Conservation (phyloP, 2,113 vertebrate species). For the Tachuris rubrigastra region DNA sequence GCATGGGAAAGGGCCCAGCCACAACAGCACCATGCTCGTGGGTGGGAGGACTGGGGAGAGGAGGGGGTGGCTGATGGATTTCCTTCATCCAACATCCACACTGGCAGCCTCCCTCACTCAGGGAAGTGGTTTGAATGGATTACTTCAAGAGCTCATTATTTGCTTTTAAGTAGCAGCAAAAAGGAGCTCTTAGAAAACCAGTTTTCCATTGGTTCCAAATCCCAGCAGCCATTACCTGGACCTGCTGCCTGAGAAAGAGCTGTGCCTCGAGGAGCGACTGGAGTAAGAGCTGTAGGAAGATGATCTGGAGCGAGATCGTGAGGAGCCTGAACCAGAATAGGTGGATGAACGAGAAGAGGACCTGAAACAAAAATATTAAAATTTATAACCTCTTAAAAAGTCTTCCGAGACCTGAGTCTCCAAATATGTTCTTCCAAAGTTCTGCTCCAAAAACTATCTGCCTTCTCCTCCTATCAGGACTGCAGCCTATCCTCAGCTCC, state of each 20-base stretch:
- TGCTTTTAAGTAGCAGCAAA: background rate
- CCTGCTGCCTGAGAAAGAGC: conserved; percentile 93
- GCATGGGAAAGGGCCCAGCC: background rate
- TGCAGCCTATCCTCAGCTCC: background rate
- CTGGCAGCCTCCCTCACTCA: background rate
- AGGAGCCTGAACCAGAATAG: conserved; percentile 93
- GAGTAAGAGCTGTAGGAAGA: conserved; percentile 96
- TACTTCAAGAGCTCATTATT: background rate
- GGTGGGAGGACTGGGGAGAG: background rate
- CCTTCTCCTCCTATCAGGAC: background rate
- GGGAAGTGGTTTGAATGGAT: background rate
- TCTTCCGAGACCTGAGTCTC: background rate
- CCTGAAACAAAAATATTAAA: conserved; percentile 60
- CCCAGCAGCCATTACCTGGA: conserved; percentile 79
- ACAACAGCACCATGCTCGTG: background rate
- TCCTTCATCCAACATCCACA: background rate
- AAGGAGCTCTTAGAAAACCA: background rate
- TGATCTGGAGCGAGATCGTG: conserved; percentile 83
- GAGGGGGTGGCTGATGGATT: conserved; percentile 10
- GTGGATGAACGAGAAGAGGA: conserved; percentile 94
- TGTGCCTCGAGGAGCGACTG: conserved; percentile 92
- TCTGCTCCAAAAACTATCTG: background rate
- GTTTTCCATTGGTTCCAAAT: fast-evolving
- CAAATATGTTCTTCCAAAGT: background rate
- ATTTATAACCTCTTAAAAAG: background rate